phyloP scores from a whole-genome alignment of 2,888 invertebrate species.

The Parthenolecanium corni region DNA sequence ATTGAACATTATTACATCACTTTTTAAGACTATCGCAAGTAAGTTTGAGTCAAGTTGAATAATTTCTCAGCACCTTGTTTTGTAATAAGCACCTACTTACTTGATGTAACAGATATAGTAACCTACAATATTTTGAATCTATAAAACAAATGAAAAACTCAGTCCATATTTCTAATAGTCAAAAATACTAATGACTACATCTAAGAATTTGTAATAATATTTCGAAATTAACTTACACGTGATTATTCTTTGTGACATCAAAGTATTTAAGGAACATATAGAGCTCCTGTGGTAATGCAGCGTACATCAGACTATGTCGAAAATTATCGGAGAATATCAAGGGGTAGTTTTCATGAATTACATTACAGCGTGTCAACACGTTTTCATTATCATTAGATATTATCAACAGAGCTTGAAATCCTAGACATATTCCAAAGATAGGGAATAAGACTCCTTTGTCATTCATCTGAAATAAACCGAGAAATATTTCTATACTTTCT shows the following conservation, averaged over 20 bases:
- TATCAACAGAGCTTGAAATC: slow-evolving; percentile 66
- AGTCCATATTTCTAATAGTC: too few species aligned
- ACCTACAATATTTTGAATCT: too few species aligned
- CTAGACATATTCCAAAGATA: slow-evolving; percentile 77
- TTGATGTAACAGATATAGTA: too few species aligned
- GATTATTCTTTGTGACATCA: background rate
- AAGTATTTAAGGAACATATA: background rate
- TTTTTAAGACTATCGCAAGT: too few species aligned
- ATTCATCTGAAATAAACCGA: slow-evolving; percentile 43
- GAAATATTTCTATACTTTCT: too few species aligned
- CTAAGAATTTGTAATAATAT: background rate
- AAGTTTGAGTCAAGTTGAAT: too few species aligned
- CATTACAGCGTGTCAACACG: background rate
- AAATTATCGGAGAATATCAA: background rate
- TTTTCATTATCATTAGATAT: background rate
- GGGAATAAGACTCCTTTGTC: slow-evolving; percentile 64
- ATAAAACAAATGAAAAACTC: too few species aligned
- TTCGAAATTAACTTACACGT: background rate
- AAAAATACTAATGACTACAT: too few species aligned
- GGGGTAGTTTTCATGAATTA: slow-evolving; percentile 2
- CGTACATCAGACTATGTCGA: background rate
- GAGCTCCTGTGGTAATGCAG: background rate
- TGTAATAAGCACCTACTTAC: too few species aligned
- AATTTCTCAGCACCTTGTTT: too few species aligned
- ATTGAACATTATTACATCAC: too few species aligned